Evolutionary conservation across 2,797 vertebrate genomes (phyloP), one percentile per base, ranked within the genome.

Genomic region (Tiaroga cobitis): DNA sequence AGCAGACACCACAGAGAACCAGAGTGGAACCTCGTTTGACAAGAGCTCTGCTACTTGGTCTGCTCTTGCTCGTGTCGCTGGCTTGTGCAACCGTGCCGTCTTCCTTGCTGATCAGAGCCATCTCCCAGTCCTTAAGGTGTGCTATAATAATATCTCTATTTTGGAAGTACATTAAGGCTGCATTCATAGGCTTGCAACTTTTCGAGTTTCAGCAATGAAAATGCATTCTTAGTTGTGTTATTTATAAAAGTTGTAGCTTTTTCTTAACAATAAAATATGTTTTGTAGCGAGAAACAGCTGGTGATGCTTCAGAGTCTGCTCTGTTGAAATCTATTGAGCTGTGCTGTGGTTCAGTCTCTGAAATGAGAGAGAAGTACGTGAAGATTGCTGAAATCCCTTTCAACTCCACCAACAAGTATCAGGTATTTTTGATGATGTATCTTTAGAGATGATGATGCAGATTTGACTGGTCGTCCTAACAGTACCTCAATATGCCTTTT

Each of bases 371-470:
- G 0, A 95, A 95, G 54, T 94, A 92, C 37, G 15, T 88, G 74
- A 99, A 99, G 82, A 93, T 98, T 8, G 90, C 96, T 0, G 98
- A 99, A 93, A 98, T 99, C 70, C 98, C 98, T 0, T 99, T 99
- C 93, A 99, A 99, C 93, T 98, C 98, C 46, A 98, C 97, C 85
- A 99, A 99, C 92, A 99, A 98, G 86, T 99, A 98, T 91, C 98
- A 98, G 96, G 97, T 98, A 91, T 13, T 63, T 43, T 72, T 34
- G 8, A 21, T 87, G 32, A 32, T 32, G 5, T 39, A 8, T 13
- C 21, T 54, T 29, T 49, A 13, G 67, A 72, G 32, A 56, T 82
- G 7, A n/a, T 7, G 51, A 18, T 24, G 43, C 34, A 43, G 32
- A 81, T 41, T 65, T 16, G 0, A 5, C 24, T 61, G 18, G 24